These are phyloP conservation scores for Caenorhabditis tropicalis DNA, from an alignment of 1,140 invertebrate species.

Conservation along the genomic window DNA sequence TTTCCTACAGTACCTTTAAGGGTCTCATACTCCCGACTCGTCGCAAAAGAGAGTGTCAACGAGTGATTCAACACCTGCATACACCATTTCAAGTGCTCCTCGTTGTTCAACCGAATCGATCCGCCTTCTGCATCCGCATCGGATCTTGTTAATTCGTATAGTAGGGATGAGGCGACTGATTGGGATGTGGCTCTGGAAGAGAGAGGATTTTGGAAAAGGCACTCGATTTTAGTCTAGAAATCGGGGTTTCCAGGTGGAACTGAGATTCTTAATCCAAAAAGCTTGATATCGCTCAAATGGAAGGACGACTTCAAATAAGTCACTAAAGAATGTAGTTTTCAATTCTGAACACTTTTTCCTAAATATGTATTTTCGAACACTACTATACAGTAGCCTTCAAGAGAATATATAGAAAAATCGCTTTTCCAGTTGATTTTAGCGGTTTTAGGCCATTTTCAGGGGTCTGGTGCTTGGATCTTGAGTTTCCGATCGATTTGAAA, in stretches of 20 bases:
- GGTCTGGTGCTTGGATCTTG: too few species aligned
- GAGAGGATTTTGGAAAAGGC: neutral
- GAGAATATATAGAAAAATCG: too few species aligned
- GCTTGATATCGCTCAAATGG: too few species aligned
- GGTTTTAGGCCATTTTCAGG: too few species aligned
- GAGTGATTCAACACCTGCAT: constrained; percentile 58
- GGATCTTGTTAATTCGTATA: neutral
- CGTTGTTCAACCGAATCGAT: constrained; percentile 9
- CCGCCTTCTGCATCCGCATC: neutral
- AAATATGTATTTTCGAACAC: too few species aligned
- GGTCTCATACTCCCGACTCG: constrained; percentile 50
- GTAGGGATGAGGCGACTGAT: constrained; percentile 13
- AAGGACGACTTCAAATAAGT: too few species aligned
- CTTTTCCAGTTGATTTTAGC: too few species aligned
- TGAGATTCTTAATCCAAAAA: neutral
- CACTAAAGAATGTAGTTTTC: too few species aligned
- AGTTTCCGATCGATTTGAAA: too few species aligned
- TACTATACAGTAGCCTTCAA: too few species aligned
- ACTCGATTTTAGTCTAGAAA: neutral
- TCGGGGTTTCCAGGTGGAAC: neutral
- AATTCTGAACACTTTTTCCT: too few species aligned
- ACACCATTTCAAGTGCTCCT: constrained; percentile 52
- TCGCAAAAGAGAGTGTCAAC: constrained; percentile 53
- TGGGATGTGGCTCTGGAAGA: constrained; percentile 38
- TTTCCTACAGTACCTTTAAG: neutral